These are phyloP conservation scores for Epinotia nisella DNA, from an alignment of 2,888 invertebrate species.

Conservation along the genomic window DNA sequence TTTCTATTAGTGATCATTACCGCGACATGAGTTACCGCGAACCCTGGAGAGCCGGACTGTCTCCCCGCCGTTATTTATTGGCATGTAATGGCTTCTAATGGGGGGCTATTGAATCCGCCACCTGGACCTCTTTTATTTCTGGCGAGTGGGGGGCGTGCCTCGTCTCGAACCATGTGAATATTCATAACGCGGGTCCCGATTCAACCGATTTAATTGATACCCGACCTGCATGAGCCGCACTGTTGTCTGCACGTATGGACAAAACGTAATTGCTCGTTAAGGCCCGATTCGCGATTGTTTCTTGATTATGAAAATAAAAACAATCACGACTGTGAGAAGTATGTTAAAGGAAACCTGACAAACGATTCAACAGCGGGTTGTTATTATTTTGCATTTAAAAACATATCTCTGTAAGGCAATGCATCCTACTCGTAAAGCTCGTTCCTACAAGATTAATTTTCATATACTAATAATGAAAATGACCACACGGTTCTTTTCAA, in stretches of 20 bases:
- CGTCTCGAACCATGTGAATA: conserved; percentile 70
- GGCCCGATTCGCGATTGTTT: conserved; percentile 77
- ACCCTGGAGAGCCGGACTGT: conserved; percentile 69
- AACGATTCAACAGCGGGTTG: conserved; percentile 51
- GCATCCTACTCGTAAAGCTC: conserved; percentile 27
- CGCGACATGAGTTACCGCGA: conserved; percentile 72
- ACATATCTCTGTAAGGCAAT: conserved; percentile 22
- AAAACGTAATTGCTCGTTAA: conserved; percentile 82
- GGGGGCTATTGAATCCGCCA: conserved; percentile 82
- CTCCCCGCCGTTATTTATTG: conserved; percentile 81
- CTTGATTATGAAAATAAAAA: conserved; percentile 78
- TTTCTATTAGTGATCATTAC: conserved; percentile 76
- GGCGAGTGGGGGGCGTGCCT: conserved; percentile 57
- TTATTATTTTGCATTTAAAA: conserved; percentile 38
- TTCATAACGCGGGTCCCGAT: conserved; percentile 70
- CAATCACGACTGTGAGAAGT: conserved; percentile 58
- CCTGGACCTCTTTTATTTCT: conserved; percentile 77
- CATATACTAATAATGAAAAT: conserved; percentile 38
- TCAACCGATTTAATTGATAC: conserved; percentile 77
- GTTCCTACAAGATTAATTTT: conserved; percentile 47
- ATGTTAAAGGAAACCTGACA: conserved; percentile 61
- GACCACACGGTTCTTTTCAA: conserved; percentile 42
- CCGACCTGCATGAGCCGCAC: conserved; percentile 53
- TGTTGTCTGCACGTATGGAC: conserved; percentile 67
- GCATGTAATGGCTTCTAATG: conserved; percentile 83